Percentiles rank a stretch among this genome's conserved stretches.
Evolutionary conservation across 2,888 invertebrate species (phyloP).

Genomic region (Esperia sulphurella): DNA sequence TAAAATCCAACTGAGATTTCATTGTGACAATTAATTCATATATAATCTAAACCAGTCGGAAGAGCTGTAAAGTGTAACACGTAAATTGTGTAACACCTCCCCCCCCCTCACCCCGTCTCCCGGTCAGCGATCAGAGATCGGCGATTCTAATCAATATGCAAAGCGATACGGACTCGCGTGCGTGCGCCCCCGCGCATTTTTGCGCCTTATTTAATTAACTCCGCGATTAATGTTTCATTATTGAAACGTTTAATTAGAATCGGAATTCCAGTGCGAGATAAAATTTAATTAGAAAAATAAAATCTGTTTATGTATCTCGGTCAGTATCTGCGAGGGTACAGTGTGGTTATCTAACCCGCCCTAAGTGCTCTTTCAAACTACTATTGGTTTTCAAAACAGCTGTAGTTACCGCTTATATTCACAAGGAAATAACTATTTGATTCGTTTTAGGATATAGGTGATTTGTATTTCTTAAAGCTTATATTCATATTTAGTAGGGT

Average conservation of each 20-base stretch:
- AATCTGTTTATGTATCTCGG: neutral
- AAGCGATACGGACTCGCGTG: slow-evolving; percentile 9
- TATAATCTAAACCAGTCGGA: too few relatives aligned
- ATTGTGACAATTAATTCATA: too few relatives aligned
- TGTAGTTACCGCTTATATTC: too few relatives aligned
- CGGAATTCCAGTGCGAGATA: neutral
- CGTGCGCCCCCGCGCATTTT: slow-evolving; percentile 8
- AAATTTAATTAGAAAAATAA: neutral
- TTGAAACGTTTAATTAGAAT: slow-evolving; percentile 10
- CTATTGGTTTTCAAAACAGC: too few relatives aligned
- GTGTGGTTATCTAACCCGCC: too few relatives aligned
- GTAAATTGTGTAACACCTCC: neutral
- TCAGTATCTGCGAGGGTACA: neutral
- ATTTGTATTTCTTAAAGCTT: too few relatives aligned
- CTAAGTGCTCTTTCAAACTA: neutral
- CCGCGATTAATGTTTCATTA: slow-evolving; percentile 15
- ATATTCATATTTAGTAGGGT: too few relatives aligned
- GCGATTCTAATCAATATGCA: slow-evolving; percentile 15
- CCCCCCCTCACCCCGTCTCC: neutral
- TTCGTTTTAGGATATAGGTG: too few relatives aligned
- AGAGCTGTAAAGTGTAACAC: neutral
- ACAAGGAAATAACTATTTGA: too few relatives aligned
- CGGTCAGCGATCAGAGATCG: slow-evolving; percentile 2
- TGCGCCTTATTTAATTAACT: slow-evolving; percentile 14
- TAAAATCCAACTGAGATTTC: too few relatives aligned